These are phyloP conservation scores for Oryctes rhinoceros DNA, from an alignment of 1,140 invertebrate species.

Conservation along the genomic window DNA sequence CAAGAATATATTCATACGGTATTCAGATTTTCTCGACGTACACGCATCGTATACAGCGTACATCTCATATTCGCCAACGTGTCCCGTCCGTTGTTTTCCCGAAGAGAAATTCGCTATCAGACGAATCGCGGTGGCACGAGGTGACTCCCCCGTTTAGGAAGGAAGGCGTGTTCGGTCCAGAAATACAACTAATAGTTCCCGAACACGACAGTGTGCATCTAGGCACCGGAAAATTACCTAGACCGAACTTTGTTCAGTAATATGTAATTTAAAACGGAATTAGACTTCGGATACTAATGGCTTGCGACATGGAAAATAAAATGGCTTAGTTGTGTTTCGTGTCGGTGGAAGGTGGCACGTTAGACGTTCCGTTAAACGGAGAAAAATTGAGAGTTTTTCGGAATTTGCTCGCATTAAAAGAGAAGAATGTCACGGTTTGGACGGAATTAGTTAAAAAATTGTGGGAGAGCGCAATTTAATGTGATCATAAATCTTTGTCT, in stretches of 20 bases:
- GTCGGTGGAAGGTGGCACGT: slow-evolving; percentile 19
- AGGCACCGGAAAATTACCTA: slow-evolving; percentile 33
- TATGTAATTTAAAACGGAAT: slow-evolving; percentile 36
- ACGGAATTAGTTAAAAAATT: background rate
- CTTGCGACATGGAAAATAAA: slow-evolving; percentile 29
- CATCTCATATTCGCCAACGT: background rate
- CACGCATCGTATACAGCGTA: background rate
- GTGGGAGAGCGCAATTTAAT: background rate
- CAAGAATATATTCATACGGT: background rate
- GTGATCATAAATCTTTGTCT: background rate
- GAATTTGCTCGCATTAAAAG: background rate
- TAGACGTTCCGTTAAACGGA: background rate
- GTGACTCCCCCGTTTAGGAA: slow-evolving; percentile 18
- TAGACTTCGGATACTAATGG: slow-evolving; percentile 29
- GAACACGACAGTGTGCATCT: slow-evolving; percentile 28
- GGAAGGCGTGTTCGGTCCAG: slow-evolving; percentile 18
- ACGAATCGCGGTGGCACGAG: background rate
- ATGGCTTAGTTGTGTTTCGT: slow-evolving; percentile 29
- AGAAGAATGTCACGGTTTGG: background rate
- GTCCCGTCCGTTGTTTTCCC: slow-evolving; percentile 16
- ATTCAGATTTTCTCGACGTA: background rate
- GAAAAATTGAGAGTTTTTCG: background rate
- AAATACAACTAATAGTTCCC: slow-evolving; percentile 33
- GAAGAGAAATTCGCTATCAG: background rate
- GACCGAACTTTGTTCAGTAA: slow-evolving; percentile 28